These are phyloP conservation scores for Merodon equestris DNA, from an alignment of 2,888 invertebrate genomes.

Conservation along the genomic window DNA sequence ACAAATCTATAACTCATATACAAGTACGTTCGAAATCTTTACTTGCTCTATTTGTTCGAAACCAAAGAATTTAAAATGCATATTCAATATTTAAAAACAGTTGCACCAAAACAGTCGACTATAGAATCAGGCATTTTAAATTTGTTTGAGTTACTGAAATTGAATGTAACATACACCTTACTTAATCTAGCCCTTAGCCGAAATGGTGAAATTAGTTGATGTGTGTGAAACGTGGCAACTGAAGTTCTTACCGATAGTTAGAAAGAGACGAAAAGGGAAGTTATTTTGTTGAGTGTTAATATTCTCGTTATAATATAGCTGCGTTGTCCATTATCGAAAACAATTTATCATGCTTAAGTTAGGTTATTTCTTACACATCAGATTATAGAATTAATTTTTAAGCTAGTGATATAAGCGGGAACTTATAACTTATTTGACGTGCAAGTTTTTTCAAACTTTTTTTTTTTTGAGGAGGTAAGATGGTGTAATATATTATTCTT, in stretches of 20 bases:
- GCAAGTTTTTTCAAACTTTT: conserved; percentile 74
- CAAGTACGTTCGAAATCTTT: no score
- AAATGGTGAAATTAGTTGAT: no score
- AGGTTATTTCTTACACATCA: conserved; percentile 79
- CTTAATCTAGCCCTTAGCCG: no score
- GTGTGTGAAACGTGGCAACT: conserved; percentile 64
- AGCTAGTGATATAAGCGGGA: conserved; percentile 79
- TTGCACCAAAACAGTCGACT: no score
- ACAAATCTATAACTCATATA: no score
- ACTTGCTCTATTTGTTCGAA: no score
- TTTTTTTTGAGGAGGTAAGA: conserved; percentile 79
- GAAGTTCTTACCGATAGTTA: conserved; percentile 24
- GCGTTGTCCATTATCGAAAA: conserved; percentile 72
- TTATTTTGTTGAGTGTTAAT: conserved; percentile 59
- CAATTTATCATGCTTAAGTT: conserved; percentile 79
- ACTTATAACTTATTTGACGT: conserved; percentile 79
- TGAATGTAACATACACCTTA: no score
- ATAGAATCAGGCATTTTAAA: no score
- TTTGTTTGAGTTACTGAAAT: no score
- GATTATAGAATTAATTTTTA: conserved; percentile 79
- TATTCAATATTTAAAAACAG: no score
- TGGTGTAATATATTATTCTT: conserved; percentile 32
- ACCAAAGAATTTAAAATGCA: no score
- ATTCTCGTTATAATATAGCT: conserved; percentile 60
- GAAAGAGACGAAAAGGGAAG: conserved; percentile 44